Evolutionary conservation across 2,797 vertebrate genomes (phyloP).

Genomic region (Characodon lateralis): DNA sequence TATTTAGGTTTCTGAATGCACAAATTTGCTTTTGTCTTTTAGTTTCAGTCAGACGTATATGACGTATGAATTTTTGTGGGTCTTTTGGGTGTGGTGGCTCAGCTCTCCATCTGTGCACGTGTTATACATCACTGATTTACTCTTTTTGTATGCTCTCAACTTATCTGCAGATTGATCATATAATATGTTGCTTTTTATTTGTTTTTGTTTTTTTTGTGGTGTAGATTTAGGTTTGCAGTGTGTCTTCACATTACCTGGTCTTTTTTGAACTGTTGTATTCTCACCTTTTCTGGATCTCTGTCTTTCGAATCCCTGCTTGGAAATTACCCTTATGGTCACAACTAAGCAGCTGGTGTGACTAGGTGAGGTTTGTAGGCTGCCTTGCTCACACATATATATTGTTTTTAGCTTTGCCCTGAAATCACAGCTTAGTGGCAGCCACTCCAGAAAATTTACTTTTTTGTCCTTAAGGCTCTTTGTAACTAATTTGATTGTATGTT

Average conservation of each 20-base stretch:
- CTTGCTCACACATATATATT: not conserved
- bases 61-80: not conserved
- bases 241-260: not conserved
- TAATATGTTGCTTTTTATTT: not conserved
- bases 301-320: not conserved
- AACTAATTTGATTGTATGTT: not conserved
- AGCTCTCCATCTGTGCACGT: not conserved
- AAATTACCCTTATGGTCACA: not conserved
- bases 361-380: not conserved
- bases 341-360: too few species aligned
- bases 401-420: not conserved
- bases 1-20: not conserved
- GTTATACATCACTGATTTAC: not conserved
- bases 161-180: not conserved
- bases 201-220: not conserved
- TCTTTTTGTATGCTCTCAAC: not conserved
- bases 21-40: too few species aligned
- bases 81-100: constrained; percentile 3
- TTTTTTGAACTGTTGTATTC: not conserved
- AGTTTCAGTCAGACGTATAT: not conserved
- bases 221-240: not conserved
- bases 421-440: not conserved
- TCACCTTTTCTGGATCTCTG: not conserved
- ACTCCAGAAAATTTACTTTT: not conserved
- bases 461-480: not conserved